Evolutionary conservation across 2,797 vertebrate genomes (phyloP), one percentile per base, ranked within the genome.

Genomic region (Phyllotis vaccarum): DNA sequence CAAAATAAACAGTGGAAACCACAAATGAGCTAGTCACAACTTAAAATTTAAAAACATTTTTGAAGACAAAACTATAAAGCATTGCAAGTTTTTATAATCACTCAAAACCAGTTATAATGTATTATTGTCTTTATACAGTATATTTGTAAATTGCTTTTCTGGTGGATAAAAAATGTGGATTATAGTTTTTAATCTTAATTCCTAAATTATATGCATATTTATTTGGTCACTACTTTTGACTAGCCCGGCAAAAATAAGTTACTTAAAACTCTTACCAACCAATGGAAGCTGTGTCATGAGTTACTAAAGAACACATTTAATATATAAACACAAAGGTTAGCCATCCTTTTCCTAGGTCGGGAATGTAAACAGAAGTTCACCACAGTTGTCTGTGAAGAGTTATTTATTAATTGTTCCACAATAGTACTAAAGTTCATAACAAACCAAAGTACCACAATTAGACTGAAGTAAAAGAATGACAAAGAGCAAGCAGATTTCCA

Each of bases 351-450:
- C 93, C 89, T 91, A 81, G 72, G 78, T 66, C 54, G 70, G 85
- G 49, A 96, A 95, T 90, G 96, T 86, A 90, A 97, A 97, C 86
- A 97, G 31, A 91, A 95, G 80, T 74, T 95, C 89, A 70, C 95
- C 95, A 80, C 80, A 29, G 89, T 62, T 82, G 92, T 93, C 96
- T 82, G 83, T 56, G 92, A 79, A 70, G 93, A 89, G 96, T 97
- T 97, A 96, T 96, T 97, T 96, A 97, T 97, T 97, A 96, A 97
- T 95, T 96, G 89, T 81, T 68, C 94, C 89, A 96, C 92, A 97
- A 88, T 49, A 95, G 95, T 74, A 91, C 87, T 95, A 94, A 96
- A 94, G 95, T 95, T 91, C 95, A 96, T 49, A 93, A 90, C 95
- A 92, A 96, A 96, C 89, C 78, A 94, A 95, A 94, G 91, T 75